Percentiles rank a stretch among this genome's conserved stretches.
These are phyloP conservation scores for Chesias legatella DNA, from an alignment of 2,888 invertebrate genomes.

Conservation along the genomic window DNA sequence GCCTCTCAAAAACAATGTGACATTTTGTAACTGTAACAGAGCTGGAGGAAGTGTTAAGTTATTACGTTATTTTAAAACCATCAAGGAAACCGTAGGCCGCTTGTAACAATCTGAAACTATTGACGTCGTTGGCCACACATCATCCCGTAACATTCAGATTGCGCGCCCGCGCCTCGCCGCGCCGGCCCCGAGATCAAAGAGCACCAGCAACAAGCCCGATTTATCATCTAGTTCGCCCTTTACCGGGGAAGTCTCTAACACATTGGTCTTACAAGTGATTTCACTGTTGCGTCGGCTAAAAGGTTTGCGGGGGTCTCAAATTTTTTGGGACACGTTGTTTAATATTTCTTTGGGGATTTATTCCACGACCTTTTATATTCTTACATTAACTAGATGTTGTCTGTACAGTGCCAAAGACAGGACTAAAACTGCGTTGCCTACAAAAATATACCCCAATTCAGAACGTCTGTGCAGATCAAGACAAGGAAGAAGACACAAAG, in stretches of 20 bases:
- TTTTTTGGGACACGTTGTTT: too few species aligned
- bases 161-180: not conserved
- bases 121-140: constrained; percentile 6
- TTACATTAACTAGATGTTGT: too few species aligned
- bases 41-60: too few species aligned
- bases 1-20: too few species aligned
- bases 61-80: not conserved
- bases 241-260: constrained; percentile 3
- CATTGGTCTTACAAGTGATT: constrained; percentile 1
- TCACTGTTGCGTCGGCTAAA: constrained; percentile 4
- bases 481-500: too few species aligned
- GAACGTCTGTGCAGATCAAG: too few species aligned
- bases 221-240: constrained; percentile 8
- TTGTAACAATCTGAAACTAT: constrained; percentile 5
- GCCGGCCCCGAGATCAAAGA: constrained; percentile 5
- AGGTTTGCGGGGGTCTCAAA: not conserved
- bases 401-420: too few species aligned
- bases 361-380: too few species aligned
- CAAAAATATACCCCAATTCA: too few species aligned
- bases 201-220: constrained; percentile 9
- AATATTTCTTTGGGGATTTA: too few species aligned
- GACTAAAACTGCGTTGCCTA: too few species aligned
- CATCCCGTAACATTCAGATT: constrained; percentile 1
- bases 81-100: not conserved
- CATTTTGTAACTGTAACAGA: too few species aligned